Percentiles rank a stretch among this genome's conserved stretches.
Conservation (phyloP, 2,113 vertebrate species). For the Mystacornis crossleyi region DNA sequence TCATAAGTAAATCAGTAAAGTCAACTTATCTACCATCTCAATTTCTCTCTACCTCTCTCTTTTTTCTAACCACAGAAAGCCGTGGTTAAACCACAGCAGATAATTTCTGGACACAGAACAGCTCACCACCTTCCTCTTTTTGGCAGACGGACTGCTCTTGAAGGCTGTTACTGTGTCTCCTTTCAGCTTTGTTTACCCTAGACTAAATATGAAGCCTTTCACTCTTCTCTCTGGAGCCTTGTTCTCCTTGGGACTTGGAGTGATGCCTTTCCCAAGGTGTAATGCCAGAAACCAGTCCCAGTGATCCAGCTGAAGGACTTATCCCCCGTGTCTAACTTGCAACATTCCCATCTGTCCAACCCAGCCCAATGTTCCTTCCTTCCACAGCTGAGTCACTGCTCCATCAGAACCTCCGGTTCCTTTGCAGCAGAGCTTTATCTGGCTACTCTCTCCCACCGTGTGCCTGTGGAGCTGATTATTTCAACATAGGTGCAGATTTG, state of each 20-base stretch:
- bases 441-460: neutral
- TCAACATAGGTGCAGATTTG: neutral
- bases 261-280: neutral
- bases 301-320: neutral
- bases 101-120: constrained; percentile 54
- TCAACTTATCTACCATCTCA: constrained; percentile 56
- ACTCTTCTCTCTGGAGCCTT: neutral
- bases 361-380: neutral
- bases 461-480: neutral
- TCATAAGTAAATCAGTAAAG: constrained; percentile 53
- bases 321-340: accelerated
- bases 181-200: neutral
- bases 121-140: constrained; percentile 55
- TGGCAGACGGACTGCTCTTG: neutral
- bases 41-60: constrained; percentile 1
- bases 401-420: neutral
- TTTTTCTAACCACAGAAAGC: constrained; percentile 52
- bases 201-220: neutral
- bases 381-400: neutral
- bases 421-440: neutral
- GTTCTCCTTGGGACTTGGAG: neutral
- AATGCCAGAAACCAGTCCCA: neutral
- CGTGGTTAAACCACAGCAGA: constrained; percentile 33
- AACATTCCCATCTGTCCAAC: neutral
- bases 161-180: neutral